Conservation (phyloP, 2,888 invertebrate species). For the Iselma pallidipennis region DNA sequence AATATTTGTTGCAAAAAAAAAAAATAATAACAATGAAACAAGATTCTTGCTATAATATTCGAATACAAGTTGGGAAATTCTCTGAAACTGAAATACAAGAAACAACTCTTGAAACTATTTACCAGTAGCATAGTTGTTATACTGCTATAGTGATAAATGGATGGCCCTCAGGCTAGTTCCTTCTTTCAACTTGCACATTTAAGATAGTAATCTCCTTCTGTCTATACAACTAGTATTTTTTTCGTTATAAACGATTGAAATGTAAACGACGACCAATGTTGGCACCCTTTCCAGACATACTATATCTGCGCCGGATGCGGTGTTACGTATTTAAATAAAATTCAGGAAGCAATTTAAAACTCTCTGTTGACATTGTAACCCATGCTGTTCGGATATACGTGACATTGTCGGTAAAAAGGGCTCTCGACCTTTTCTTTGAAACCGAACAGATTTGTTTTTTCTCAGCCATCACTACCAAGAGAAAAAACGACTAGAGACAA, state of each 20-base stretch:
- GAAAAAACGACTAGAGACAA: no score
- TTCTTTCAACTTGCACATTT: not conserved
- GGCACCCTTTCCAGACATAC: slow-evolving; percentile 12
- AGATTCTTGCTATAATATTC: not conserved
- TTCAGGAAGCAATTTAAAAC: slow-evolving; percentile 24
- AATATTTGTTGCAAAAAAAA: not conserved
- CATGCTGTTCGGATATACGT: slow-evolving; percentile 4
- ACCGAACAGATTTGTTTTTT: no score
- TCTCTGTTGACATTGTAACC: slow-evolving; percentile 20
- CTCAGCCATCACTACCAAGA: no score
- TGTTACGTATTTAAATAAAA: slow-evolving; percentile 22
- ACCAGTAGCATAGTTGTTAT: not conserved
- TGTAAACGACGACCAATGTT: not conserved
- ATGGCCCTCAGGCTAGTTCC: not conserved
- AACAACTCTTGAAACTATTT: no score
- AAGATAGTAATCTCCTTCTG: not conserved
- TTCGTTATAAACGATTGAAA: not conserved
- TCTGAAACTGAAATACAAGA: not conserved
- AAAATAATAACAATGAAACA: not conserved
- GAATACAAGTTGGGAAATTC: not conserved
- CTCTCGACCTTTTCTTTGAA: no score
- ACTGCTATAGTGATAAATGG: not conserved
- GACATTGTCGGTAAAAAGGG: slow-evolving; percentile 4
- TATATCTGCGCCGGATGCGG: slow-evolving; percentile 12
- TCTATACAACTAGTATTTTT: not conserved